Evolutionary conservation across 2,113 vertebrate genomes (phyloP).

Genomic region (Sardina pilchardus): DNA sequence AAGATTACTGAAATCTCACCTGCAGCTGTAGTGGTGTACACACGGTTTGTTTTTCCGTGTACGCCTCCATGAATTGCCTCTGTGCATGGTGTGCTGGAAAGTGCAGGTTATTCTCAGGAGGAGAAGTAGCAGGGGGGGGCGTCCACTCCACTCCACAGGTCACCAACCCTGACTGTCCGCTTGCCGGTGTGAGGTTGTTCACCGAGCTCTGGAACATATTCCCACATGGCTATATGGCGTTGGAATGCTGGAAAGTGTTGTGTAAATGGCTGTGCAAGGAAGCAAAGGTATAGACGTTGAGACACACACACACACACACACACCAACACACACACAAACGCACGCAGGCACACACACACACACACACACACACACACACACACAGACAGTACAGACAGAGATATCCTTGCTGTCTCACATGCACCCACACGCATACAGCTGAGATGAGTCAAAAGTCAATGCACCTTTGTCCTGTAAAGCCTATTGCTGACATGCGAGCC

Average conservation of each 20-base stretch:
- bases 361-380: neutral
- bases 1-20: conserved; percentile 60
- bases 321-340: neutral
- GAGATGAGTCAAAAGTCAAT: conserved; percentile 12
- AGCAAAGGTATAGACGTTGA: conserved; percentile 25
- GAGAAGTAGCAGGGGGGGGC: neutral
- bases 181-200: neutral
- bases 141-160: neutral
- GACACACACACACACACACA: neutral
- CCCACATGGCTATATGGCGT: conserved; percentile 43
- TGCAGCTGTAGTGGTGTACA: conserved; percentile 53
- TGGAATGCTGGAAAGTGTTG: conserved; percentile 31
- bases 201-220: conserved; percentile 49
- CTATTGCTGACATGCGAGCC: conserved; percentile 14
- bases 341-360: neutral
- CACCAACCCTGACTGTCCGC: neutral
- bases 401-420: neutral
- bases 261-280: conserved; percentile 37
- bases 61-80: neutral
- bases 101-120: neutral
- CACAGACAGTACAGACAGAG: neutral
- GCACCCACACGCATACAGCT: conserved; percentile 13
- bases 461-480: conserved; percentile 21
- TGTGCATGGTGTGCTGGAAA: neutral
- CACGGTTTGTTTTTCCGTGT: neutral